These are phyloP conservation scores for Formica selysi DNA, from an alignment of 1,140 invertebrate genomes.

Conservation along the genomic window DNA sequence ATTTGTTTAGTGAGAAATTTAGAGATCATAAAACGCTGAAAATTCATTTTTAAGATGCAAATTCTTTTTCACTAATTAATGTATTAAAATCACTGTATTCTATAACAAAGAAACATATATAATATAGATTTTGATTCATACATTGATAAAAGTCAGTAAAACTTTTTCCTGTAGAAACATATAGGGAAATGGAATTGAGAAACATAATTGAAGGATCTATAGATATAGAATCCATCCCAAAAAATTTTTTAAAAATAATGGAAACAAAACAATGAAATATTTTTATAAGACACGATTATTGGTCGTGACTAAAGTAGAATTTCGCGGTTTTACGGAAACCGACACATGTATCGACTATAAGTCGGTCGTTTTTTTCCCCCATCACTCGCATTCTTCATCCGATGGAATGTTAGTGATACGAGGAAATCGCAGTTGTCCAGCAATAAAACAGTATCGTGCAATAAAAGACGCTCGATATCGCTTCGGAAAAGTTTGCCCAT, in stretches of 20 bases:
- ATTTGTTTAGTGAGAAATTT: neutral
- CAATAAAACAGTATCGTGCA: slow-evolving; percentile 32
- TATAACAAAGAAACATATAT: neutral
- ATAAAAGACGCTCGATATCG: slow-evolving; percentile 16
- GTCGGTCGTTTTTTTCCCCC: neutral
- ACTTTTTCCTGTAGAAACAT: neutral
- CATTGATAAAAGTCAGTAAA: neutral
- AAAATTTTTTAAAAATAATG: neutral
- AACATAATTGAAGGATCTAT: neutral
- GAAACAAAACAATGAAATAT: neutral
- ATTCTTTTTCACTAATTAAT: neutral
- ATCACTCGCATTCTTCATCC: slow-evolving; percentile 27
- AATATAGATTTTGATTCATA: neutral
- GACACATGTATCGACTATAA: neutral
- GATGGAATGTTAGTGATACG: slow-evolving; percentile 37
- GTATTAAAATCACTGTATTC: neutral
- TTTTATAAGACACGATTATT: neutral
- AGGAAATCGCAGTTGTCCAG: slow-evolving; percentile 11
- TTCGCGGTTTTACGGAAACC: slow-evolving; percentile 4
- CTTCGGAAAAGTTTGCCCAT: neutral
- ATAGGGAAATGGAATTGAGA: neutral
- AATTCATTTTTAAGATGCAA: slow-evolving; percentile 13
- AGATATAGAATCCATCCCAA: neutral
- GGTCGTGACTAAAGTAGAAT: slow-evolving; percentile 7
- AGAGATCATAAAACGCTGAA: neutral